A percentile compares a stretch with the other conserved stretches of the same genome.
These are phyloP conservation scores for Muscina levida DNA, from an alignment of 2,888 invertebrate species.

Conservation along the genomic window DNA sequence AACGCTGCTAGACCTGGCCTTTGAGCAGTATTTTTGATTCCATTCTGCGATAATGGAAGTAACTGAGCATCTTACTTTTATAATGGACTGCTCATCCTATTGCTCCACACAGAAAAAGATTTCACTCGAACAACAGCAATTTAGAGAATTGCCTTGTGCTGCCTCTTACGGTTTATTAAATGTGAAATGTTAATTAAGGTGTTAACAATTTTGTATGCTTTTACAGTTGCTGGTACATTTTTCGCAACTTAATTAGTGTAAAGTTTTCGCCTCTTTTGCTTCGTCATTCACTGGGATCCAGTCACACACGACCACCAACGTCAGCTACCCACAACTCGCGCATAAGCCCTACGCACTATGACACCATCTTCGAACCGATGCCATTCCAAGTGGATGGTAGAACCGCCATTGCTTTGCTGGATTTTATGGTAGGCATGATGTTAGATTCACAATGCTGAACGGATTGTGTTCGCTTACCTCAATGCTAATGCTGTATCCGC, in stretches of 20 bases:
- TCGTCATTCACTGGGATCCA: background rate
- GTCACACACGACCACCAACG: too few species aligned
- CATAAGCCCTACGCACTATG: too few species aligned
- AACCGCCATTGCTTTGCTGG: background rate
- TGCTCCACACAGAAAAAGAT: background rate
- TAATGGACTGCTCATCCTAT: too few species aligned
- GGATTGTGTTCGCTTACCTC: background rate
- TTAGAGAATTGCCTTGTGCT: conserved; percentile 3
- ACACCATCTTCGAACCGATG: background rate
- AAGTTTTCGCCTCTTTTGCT: conserved; percentile 28
- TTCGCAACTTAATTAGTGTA: conserved; percentile 52
- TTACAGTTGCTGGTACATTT: conserved; percentile 51
- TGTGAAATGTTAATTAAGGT: conserved; percentile 48
- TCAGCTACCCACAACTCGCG: too few species aligned
- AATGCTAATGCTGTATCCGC: too few species aligned
- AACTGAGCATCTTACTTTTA: too few species aligned
- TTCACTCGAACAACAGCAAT: conserved; percentile 1
- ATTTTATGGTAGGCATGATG: conserved; percentile 19
- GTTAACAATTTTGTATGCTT: conserved; percentile 43
- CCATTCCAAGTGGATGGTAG: background rate
- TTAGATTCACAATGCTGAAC: background rate
- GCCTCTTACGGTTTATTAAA: conserved; percentile 32
- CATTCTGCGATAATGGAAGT: too few species aligned
- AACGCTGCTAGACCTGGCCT: background rate
- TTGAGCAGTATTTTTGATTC: too few species aligned